These are phyloP conservation scores for Boulengeromyrus knoepffleri DNA, from an alignment of 2,113 vertebrate species.

Conservation along the genomic window DNA sequence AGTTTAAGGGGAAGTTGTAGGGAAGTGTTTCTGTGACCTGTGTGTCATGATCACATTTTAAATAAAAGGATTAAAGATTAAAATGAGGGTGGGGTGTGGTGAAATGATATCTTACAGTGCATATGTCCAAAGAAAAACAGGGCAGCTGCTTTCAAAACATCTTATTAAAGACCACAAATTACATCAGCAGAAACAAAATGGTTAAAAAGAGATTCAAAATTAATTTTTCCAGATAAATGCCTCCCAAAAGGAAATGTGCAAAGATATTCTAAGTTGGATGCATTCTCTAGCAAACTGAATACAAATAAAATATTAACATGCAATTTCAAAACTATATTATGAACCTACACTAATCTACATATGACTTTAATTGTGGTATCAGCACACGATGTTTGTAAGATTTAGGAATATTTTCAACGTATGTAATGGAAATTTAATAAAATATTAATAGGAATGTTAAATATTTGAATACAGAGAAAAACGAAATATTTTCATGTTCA, in stretches of 20 bases:
- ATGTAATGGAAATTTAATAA: not conserved
- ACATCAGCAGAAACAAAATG: constrained; percentile 31
- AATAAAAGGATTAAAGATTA: not conserved
- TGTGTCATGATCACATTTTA: not conserved
- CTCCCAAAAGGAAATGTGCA: not conserved
- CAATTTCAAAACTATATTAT: not conserved
- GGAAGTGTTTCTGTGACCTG: not conserved
- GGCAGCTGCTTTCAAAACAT: constrained; percentile 30
- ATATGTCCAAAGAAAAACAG: constrained; percentile 19
- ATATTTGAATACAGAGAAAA: not conserved
- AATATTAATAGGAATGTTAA: not conserved
- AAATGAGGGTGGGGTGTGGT: constrained; percentile 15
- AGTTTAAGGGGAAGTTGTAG: not conserved
- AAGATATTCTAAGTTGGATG: not conserved
- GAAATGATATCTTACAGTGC: constrained; percentile 22
- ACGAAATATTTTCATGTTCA: not conserved
- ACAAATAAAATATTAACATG: not conserved
- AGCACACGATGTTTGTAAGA: not conserved
- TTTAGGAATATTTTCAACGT: not conserved
- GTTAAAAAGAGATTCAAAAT: constrained; percentile 28
- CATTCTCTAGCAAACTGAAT: not conserved
- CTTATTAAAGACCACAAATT: constrained; percentile 41
- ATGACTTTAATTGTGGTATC: not conserved
- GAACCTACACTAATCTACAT: not conserved
- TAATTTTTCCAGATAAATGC: constrained; percentile 26